phyloP scores from a whole-genome alignment of 2,888 invertebrate species.

The Branchipolynoe longqiensis region DNA sequence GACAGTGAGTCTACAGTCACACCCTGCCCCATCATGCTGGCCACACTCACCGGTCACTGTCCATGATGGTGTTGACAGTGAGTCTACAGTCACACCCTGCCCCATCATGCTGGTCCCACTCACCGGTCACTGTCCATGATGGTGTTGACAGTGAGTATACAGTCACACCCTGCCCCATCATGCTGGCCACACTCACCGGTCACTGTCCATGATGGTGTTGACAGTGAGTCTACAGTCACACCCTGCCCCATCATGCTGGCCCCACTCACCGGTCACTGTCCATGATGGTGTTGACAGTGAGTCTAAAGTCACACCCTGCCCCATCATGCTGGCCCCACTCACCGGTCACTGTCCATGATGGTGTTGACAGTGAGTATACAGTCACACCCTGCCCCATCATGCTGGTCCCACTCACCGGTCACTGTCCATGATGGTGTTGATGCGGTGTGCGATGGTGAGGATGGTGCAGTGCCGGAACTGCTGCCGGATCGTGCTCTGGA shows the following conservation, averaged over 20 bases:
- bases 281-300: not conserved
- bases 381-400: not conserved
- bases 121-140: too few relatives aligned
- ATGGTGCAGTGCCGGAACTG: slow-evolving; percentile 94
- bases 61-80: too few relatives aligned
- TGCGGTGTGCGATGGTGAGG: slow-evolving; percentile 94
- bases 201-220: too few relatives aligned
- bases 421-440: slow-evolving; percentile 91
- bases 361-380: not conserved
- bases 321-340: not conserved
- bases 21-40: too few relatives aligned
- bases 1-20: too few relatives aligned
- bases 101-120: too few relatives aligned
- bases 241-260: not conserved
- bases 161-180: too few relatives aligned
- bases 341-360: not conserved
- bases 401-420: slow-evolving; percentile 67
- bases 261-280: not conserved
- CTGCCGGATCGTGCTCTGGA: slow-evolving; percentile 92
- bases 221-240: not conserved
- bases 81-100: too few relatives aligned
- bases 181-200: too few relatives aligned
- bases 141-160: too few relatives aligned
- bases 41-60: too few relatives aligned
- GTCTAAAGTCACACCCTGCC: not conserved